Evolutionary conservation across 2,888 invertebrate genomes (phyloP).

Genomic region (Monochamus alternatus): DNA sequence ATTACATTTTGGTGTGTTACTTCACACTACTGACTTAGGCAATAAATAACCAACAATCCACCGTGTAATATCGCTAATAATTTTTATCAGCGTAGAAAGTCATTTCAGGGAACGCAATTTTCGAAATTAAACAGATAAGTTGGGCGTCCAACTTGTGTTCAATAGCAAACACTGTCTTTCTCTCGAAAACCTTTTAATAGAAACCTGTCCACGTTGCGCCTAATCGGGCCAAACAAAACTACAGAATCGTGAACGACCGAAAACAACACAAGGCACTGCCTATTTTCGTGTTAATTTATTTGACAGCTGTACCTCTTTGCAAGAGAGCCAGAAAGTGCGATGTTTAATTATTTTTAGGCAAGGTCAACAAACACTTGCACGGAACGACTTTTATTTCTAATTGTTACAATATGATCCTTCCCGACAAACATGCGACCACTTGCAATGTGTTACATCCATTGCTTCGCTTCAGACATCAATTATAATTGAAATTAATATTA

Average conservation of each 20-base stretch:
- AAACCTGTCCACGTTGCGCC: too few species aligned
- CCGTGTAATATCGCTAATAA: too few species aligned
- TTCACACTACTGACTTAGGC: too few species aligned
- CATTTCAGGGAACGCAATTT: too few species aligned
- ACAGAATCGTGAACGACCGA: background rate
- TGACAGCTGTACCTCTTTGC: constrained; percentile 4
- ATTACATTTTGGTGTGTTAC: too few species aligned
- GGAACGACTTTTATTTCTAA: constrained; percentile 2
- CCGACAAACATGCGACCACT: background rate
- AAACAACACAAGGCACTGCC: background rate
- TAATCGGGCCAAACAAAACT: background rate
- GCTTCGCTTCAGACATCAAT: background rate
- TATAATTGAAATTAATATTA: too few species aligned
- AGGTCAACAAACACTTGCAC: constrained; percentile 12
- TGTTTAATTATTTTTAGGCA: constrained; percentile 8
- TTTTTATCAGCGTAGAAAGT: too few species aligned
- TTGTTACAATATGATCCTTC: constrained; percentile 2
- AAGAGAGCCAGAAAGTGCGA: background rate
- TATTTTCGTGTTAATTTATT: constrained; percentile 9
- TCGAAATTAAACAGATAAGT: too few species aligned
- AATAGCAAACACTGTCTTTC: too few species aligned
- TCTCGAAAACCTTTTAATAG: too few species aligned
- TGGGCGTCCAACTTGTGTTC: too few species aligned
- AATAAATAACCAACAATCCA: too few species aligned
- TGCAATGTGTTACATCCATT: background rate